phyloP scores from a whole-genome alignment of 2,797 vertebrate genomes.

The Rallus crepitans region DNA sequence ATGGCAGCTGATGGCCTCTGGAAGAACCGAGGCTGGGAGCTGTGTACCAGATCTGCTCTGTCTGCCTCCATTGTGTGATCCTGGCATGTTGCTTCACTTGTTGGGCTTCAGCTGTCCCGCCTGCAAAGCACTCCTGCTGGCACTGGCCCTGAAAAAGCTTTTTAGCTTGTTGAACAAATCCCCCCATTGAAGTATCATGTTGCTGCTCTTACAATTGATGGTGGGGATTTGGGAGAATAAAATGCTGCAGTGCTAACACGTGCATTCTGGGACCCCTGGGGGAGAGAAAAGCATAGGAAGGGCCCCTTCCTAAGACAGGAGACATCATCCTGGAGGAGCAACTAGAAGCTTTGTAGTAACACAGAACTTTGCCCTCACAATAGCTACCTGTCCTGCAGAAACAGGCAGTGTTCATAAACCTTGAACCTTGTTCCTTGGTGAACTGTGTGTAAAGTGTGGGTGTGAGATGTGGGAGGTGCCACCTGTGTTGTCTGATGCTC shows the following conservation, averaged over 20 bases:
- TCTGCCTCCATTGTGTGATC: not conserved
- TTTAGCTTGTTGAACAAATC: conserved; percentile 20
- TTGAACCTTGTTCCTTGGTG: not conserved
- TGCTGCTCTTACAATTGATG: conserved; percentile 28
- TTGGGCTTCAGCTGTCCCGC: not conserved
- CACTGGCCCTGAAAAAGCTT: conserved; percentile 1
- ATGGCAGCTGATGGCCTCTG: not conserved
- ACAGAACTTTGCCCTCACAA: not conserved
- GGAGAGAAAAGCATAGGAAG: not conserved
- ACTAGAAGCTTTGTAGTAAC: not conserved
- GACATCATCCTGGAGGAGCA: not conserved
- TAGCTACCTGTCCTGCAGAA: not conserved
- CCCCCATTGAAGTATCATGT: conserved; percentile 3
- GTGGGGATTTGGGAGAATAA: not conserved
- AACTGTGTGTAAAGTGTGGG: not conserved
- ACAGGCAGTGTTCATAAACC: not conserved
- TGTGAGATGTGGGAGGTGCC: not conserved
- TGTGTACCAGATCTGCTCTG: not conserved
- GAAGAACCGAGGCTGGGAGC: not conserved
- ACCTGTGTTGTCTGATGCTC: not conserved
- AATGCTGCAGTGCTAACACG: not conserved
- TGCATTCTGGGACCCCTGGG: not conserved
- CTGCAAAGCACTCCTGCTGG: not conserved
- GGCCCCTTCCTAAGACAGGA: not conserved
- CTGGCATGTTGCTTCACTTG: not conserved